These are phyloP conservation scores for Oxyteleia sp. DNA, from an alignment of 2,888 invertebrate genomes.

Conservation along the genomic window DNA sequence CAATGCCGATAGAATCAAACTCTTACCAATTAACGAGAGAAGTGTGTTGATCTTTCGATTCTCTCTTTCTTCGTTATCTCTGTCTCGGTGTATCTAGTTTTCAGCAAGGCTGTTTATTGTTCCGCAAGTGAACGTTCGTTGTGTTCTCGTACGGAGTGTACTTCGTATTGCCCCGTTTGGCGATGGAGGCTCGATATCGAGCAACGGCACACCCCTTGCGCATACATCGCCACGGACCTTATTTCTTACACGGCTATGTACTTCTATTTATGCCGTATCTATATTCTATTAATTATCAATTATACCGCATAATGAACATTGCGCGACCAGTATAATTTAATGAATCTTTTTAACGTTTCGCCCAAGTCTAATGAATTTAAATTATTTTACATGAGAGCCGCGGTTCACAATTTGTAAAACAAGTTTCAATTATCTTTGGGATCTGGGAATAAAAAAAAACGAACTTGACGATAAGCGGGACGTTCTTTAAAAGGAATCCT, in stretches of 20 bases:
- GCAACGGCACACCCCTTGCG: conserved; percentile 60
- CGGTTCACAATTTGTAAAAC: conserved; percentile 35
- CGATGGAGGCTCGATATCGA: conserved; percentile 66
- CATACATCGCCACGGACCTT: conserved; percentile 47
- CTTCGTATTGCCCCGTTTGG: conserved; percentile 58
- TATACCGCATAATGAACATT: conserved; percentile 24
- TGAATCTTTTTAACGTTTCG: conserved; percentile 1
- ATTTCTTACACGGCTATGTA: conserved; percentile 46
- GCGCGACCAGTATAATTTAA: conserved; percentile 9
- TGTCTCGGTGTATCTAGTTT: conserved; percentile 67
- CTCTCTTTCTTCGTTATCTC: conserved; percentile 56
- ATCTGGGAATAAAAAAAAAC: conserved; percentile 10
- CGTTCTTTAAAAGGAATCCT: conserved; percentile 25
- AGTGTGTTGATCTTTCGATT: conserved; percentile 62
- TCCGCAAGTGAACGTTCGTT: conserved; percentile 60
- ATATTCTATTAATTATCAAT: conserved; percentile 59
- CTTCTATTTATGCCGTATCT: conserved; percentile 44
- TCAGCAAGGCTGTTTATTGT: conserved; percentile 73
- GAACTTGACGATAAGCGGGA: background rate
- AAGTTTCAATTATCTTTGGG: conserved; percentile 33
- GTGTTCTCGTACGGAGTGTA: conserved; percentile 37
- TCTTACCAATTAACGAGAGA: conserved; percentile 80
- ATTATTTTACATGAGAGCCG: conserved; percentile 23
- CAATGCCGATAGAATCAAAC: conserved; percentile 80
- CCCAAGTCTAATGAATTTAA: conserved; percentile 17